A percentile compares a stretch with the other conserved stretches of the same genome.
Evolutionary conservation across 2,113 vertebrate genomes (phyloP).

Genomic region (Oryzias celebensis): DNA sequence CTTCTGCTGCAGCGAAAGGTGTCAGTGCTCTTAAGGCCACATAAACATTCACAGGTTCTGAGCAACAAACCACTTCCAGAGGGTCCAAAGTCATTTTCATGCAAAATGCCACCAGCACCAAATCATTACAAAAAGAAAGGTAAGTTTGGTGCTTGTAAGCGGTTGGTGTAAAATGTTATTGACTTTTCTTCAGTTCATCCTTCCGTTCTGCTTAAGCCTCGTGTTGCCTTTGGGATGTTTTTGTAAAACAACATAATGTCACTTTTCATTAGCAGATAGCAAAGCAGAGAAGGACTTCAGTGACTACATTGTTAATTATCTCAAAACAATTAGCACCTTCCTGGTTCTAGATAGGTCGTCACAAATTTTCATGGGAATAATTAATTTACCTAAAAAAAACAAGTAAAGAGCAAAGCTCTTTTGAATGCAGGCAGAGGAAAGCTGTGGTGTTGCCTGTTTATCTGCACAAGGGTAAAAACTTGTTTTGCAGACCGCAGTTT

Average conservation of each 20-base stretch:
- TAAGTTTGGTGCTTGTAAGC: neutral
- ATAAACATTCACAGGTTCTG: slow-evolving; percentile 37
- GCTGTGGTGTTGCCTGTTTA: no score
- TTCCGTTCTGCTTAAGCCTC: neutral
- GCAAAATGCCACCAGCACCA: slow-evolving; percentile 18
- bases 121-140: slow-evolving; percentile 6
- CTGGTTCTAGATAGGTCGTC: neutral
- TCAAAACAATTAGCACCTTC: neutral
- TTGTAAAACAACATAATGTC: no score
- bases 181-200: neutral
- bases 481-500: no score
- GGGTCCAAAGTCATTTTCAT: slow-evolving; percentile 35
- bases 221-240: neutral
- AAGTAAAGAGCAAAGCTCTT: no score
- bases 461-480: no score
- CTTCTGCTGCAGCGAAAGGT: slow-evolving; percentile 30
- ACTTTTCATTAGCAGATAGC: neutral
- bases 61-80: slow-evolving; percentile 15
- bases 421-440: no score
- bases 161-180: neutral
- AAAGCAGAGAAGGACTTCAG: no score
- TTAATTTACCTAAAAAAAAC: no score
- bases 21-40: slow-evolving; percentile 40
- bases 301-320: neutral
- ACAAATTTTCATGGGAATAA: neutral